Conservation (phyloP, 2,888 invertebrate genomes). For the Andrena fulva region DNA sequence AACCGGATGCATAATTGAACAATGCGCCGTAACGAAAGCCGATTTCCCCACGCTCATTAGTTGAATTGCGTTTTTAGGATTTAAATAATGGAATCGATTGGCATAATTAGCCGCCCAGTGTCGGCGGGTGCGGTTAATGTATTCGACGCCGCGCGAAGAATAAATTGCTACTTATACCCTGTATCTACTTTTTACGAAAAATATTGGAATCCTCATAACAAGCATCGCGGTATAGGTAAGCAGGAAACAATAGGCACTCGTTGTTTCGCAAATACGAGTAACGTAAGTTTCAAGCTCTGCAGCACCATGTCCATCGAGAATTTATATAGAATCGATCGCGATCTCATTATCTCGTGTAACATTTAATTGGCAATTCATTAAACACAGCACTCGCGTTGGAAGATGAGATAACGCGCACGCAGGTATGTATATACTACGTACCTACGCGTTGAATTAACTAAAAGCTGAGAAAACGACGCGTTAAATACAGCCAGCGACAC, state of each 20-base stretch:
- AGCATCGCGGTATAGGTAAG: neutral
- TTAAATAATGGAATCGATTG: slow-evolving; percentile 28
- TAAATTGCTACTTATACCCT: neutral
- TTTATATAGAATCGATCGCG: too few species aligned
- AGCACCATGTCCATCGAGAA: too few species aligned
- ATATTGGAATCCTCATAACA: neutral
- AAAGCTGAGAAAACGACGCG: slow-evolving; percentile 10
- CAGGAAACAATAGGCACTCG: too few species aligned
- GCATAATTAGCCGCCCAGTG: slow-evolving; percentile 33
- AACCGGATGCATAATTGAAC: slow-evolving; percentile 46
- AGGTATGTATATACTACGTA: neutral
- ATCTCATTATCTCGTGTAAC: neutral
- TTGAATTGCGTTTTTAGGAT: slow-evolving; percentile 37
- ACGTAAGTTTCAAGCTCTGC: too few species aligned
- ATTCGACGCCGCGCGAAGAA: neutral
- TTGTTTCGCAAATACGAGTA: neutral
- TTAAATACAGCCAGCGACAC: slow-evolving; percentile 34
- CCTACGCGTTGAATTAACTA: slow-evolving; percentile 5
- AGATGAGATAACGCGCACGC: neutral
- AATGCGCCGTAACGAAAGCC: slow-evolving; percentile 26
- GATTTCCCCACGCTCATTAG: slow-evolving; percentile 43
- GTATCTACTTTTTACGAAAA: too few species aligned
- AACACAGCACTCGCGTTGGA: neutral
- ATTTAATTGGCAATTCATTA: neutral
- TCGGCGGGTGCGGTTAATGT: slow-evolving; percentile 13